These are phyloP conservation scores for Sebastes cheni DNA, from an alignment of 2,797 vertebrate genomes.

Conservation along the genomic window DNA sequence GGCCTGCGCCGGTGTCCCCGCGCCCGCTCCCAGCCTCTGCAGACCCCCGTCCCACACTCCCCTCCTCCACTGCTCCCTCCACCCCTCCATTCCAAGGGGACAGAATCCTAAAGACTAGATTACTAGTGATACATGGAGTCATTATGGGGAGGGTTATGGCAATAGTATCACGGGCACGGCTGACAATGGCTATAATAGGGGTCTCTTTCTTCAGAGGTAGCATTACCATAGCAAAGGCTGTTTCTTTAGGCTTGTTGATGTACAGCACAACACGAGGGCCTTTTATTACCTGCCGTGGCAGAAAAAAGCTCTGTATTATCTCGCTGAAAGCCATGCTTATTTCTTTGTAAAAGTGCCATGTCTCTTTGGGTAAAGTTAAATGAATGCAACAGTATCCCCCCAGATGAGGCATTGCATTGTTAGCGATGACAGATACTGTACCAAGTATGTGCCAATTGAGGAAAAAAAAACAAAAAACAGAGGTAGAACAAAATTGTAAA, in stretches of 20 bases:
- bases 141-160: slow-evolving; percentile 79
- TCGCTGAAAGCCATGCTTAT: slow-evolving; percentile 31
- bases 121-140: slow-evolving; percentile 82
- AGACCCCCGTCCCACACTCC: slow-evolving; percentile 58
- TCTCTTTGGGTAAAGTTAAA: slow-evolving; percentile 49
- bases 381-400: slow-evolving; percentile 40
- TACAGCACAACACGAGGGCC: slow-evolving; percentile 45
- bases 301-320: slow-evolving; percentile 49
- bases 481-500: slow-evolving; percentile 22
- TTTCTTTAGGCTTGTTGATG: slow-evolving; percentile 66
- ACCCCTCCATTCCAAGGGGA: slow-evolving; percentile 67
- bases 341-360: slow-evolving; percentile 44
- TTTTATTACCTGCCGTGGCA: slow-evolving; percentile 63
- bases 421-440: slow-evolving; percentile 25
- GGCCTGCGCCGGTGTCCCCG: slow-evolving; percentile 67
- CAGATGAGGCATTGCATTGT: slow-evolving; percentile 40
- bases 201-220: slow-evolving; percentile 68
- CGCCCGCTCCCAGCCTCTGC: slow-evolving; percentile 61
- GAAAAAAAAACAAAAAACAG: slow-evolving; percentile 8
- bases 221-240: slow-evolving; percentile 60
- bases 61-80: slow-evolving; percentile 39
- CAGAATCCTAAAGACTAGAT: slow-evolving; percentile 83
- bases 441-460: neutral
- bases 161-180: slow-evolving; percentile 72
- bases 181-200: slow-evolving; percentile 76